Base-by-base conservation (phyloP, 30 jellyfish, hydroid and myxozoan genomes). In the Hydractinia echinata region DNA sequence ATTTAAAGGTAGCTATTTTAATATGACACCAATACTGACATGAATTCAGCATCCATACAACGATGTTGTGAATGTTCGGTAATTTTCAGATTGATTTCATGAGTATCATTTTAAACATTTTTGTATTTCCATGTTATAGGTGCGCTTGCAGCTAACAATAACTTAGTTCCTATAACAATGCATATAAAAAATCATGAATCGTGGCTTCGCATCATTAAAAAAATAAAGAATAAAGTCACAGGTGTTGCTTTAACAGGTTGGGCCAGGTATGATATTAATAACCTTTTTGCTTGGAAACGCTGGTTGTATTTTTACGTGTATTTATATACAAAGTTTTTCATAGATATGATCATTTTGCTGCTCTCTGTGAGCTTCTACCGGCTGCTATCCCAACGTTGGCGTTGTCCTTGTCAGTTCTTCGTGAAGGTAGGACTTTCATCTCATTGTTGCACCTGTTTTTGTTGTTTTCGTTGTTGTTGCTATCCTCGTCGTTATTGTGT, bases 221-320 rank as follows among this genome's bases (percentile, higher is more conserved):
- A 66, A 11, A 18, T 85, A 48, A 61, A 73, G n/a, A 79, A 64
- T 10, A 85, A 55, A 30, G 51, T 69, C 8, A 53, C 67, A 52
- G 94, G 94, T 10, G 67, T 85, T 11, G 94, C 89, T 10, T 5
- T 85, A 55, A 79, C 94, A 6, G 94, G 94, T 14, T 85, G 94
- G 94, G 89, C 94, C 16, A 78, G 94, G 86, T 85, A 44, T 7
- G 76, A 30, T 49, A 11, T 30, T 68, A 68, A 30, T 30, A 30
- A 30, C 44, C 44, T 30, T 30, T 30, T 30, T 30, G 2, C 44
- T 6, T 64, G 6, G 9, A 6, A 64, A 7, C 19, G 51, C 74
- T 7, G 19, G 51, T n/a, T 64, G 74, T 64, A 64, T 7, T 13
- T 64, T 64, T 6, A 64, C 39, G 39, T 64, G 39, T 64, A 6